phyloP scores from a whole-genome alignment of 2,888 invertebrate genomes.

The Syrphus vitripennis region DNA sequence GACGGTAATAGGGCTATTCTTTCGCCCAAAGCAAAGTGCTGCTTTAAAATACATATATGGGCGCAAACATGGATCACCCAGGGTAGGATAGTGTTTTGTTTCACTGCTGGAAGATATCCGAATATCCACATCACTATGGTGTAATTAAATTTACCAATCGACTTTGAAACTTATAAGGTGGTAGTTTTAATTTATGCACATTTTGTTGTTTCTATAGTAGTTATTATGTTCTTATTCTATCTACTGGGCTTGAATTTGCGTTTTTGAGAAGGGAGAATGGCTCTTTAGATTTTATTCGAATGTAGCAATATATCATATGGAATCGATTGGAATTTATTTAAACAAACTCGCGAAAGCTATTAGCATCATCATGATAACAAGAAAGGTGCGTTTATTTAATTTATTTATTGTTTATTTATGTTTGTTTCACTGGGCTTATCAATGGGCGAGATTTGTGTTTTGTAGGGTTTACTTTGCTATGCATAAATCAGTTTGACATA shows the following conservation, averaged over 20 bases:
- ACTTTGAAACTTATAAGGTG: conserved; percentile 28
- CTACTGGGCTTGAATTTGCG: conserved; percentile 22
- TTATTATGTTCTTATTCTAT: conserved; percentile 1
- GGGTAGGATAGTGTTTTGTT: conserved; percentile 45
- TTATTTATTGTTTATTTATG: conserved; percentile 69
- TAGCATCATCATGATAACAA: conserved; percentile 65
- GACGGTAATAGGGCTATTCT: conserved; percentile 74
- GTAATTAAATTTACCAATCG: conserved; percentile 34
- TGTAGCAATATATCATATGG: conserved; percentile 7
- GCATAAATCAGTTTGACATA: conserved; percentile 55
- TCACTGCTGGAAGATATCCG: conserved; percentile 47
- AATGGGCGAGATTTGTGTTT: conserved; percentile 51
- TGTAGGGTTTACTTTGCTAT: conserved; percentile 28
- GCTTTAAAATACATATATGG: conserved; percentile 41
- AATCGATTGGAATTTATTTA: conserved; percentile 31
- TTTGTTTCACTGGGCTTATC: conserved; percentile 69
- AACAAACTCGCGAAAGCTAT: conserved; percentile 57
- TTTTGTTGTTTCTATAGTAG: conserved; percentile 49
- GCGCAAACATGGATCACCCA: conserved; percentile 57
- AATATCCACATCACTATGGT: conserved; percentile 66
- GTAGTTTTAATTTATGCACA: conserved; percentile 68
- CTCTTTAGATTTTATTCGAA: conserved; percentile 9
- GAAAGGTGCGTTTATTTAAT: conserved; percentile 51
- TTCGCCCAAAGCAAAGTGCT: conserved; percentile 55
- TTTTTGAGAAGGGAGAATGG: background rate